These are phyloP conservation scores for Lymantria dispar DNA, from an alignment of 2,888 invertebrate genomes.

Conservation along the genomic window DNA sequence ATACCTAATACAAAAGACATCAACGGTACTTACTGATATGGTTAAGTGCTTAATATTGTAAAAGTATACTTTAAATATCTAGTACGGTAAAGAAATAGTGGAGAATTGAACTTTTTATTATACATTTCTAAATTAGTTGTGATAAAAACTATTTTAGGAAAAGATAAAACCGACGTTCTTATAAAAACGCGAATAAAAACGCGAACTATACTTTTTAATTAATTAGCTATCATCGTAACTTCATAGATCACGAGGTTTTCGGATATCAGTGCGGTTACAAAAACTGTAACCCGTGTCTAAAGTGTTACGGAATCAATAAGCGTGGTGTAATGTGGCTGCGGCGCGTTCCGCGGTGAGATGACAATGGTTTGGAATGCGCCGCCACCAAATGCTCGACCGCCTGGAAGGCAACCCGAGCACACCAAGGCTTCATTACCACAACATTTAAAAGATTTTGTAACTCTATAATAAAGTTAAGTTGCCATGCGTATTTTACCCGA, in stretches of 20 bases:
- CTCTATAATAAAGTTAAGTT: background rate
- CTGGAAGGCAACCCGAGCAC: constrained; percentile 36
- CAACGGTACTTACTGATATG: constrained; percentile 31
- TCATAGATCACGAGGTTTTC: constrained; percentile 39
- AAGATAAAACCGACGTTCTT: background rate
- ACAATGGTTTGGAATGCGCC: constrained; percentile 63
- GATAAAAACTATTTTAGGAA: background rate
- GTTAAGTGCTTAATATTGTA: background rate
- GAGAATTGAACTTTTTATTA: background rate
- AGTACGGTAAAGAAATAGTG: background rate
- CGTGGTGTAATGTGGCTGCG: constrained; percentile 47
- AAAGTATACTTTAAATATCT: background rate
- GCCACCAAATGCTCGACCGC: constrained; percentile 47
- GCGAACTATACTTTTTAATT: background rate
- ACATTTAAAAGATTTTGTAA: background rate
- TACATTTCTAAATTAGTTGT: background rate
- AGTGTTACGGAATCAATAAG: constrained; percentile 50
- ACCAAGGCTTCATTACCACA: constrained; percentile 22
- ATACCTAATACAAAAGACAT: constrained; percentile 38
- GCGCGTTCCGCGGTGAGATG: constrained; percentile 39
- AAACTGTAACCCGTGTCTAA: constrained; percentile 48
- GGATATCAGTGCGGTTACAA: constrained; percentile 22
- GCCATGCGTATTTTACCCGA: too few relatives aligned
- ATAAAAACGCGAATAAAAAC: background rate
- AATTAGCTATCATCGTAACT: background rate